Evolutionary conservation across 2,113 vertebrate genomes (phyloP).

Genomic region (Tupaia tana): DNA sequence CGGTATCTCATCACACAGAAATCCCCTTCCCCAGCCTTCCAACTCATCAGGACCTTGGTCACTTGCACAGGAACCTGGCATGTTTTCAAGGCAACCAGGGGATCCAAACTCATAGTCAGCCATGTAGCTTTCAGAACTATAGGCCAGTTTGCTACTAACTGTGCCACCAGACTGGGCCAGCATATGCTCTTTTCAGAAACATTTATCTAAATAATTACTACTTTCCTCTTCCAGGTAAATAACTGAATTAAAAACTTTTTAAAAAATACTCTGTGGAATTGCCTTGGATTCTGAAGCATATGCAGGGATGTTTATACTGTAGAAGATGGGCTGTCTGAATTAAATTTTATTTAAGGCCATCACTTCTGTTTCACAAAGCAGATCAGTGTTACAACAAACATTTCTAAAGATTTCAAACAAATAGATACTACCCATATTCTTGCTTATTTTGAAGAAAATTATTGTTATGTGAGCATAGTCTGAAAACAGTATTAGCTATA

Average conservation of each 20-base stretch:
- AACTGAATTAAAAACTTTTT: neutral
- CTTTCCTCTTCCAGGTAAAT: neutral
- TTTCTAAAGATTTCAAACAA: neutral
- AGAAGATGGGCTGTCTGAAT: neutral
- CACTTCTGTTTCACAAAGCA: neutral
- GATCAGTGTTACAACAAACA: constrained; percentile 9
- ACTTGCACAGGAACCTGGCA: too few relatives aligned
- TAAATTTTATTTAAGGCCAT: constrained; percentile 16
- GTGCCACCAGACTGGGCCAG: too few relatives aligned
- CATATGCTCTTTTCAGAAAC: neutral
- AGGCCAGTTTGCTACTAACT: too few relatives aligned
- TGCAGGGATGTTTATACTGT: neutral
- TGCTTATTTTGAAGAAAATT: constrained; percentile 2
- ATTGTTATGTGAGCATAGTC: neutral
- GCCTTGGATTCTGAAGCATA: neutral
- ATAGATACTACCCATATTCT: neutral
- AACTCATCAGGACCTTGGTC: too few relatives aligned
- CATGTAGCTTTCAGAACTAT: too few relatives aligned
- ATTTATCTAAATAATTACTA: neutral
- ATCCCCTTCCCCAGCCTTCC: too few relatives aligned
- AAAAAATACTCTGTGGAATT: neutral
- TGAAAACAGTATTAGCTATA: neutral
- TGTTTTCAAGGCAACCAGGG: too few relatives aligned
- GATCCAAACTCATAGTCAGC: too few relatives aligned
- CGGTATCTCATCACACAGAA: too few relatives aligned